Conservation (phyloP, 2,888 invertebrate genomes). For the Acholoe squamosa region DNA sequence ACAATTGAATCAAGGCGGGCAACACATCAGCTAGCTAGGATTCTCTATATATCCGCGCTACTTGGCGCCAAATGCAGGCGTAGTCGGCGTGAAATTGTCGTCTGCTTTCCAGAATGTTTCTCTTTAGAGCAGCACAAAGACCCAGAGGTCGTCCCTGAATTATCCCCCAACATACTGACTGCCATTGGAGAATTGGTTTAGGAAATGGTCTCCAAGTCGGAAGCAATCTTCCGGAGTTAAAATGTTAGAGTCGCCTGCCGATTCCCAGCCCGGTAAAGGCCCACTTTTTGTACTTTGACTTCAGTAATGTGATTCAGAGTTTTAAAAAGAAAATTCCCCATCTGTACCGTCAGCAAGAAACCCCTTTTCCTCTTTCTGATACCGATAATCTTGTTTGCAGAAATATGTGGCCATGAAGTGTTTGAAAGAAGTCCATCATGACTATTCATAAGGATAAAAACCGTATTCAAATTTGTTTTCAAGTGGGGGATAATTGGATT, state of each 20-base stretch:
- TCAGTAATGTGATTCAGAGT: not conserved
- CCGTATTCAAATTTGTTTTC: conserved; percentile 5
- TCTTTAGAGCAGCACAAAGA: not conserved
- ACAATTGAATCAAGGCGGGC: not conserved
- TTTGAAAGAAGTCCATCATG: conserved; percentile 22
- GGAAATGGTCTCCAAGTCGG: not conserved
- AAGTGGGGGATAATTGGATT: not conserved
- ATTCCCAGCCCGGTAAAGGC: not conserved
- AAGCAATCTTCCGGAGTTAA: conserved; percentile 25
- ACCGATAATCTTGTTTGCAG: not conserved
- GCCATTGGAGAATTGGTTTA: not conserved
- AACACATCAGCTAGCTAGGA: not conserved
- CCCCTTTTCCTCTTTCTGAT: not conserved
- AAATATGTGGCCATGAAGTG: not conserved
- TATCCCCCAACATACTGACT: not conserved
- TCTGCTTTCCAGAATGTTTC: not conserved
- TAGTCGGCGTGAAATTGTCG: conserved; percentile 36
- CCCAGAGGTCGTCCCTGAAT: not conserved
- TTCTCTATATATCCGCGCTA: not conserved
- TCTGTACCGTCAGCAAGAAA: not conserved
- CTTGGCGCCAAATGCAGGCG: not conserved
- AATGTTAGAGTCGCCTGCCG: not conserved
- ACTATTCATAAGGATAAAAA: conserved; percentile 19
- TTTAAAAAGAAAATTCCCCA: not conserved
- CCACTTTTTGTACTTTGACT: not conserved